Evolutionary conservation across 2,888 invertebrate genomes (phyloP).

Genomic region (Gymnoscelis rufifasciata): DNA sequence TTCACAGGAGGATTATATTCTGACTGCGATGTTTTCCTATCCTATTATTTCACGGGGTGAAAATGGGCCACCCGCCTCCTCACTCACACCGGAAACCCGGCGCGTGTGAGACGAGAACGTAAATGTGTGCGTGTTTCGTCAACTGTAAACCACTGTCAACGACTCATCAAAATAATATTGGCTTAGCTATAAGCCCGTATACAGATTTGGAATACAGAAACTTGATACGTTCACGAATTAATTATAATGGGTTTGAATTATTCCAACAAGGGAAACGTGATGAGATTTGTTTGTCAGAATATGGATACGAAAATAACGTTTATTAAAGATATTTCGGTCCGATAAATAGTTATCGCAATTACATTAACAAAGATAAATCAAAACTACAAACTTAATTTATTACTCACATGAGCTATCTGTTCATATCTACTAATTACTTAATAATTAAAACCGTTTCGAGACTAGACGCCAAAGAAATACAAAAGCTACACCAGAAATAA

Average conservation of each 20-base stretch:
- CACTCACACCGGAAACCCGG: conserved; percentile 56
- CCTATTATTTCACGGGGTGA: conserved; percentile 79
- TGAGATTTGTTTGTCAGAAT: conserved; percentile 11
- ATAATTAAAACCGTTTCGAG: conserved; percentile 56
- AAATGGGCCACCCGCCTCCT: conserved; percentile 75
- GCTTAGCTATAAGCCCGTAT: conserved; percentile 64
- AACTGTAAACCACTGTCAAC: conserved; percentile 77
- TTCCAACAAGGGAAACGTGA: conserved; percentile 26
- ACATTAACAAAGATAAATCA: neutral
- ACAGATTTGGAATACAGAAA: conserved; percentile 57
- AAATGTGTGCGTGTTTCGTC: conserved; percentile 69
- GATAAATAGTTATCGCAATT: too few species aligned
- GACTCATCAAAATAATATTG: conserved; percentile 78
- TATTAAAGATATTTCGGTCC: too few species aligned
- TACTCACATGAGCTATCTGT: conserved; percentile 19
- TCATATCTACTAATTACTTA: conserved; percentile 38
- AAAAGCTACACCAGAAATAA: conserved; percentile 18
- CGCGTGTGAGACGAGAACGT: conserved; percentile 36
- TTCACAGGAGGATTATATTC: conserved; percentile 77
- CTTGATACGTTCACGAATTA: conserved; percentile 65
- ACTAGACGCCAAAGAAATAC: conserved; percentile 35
- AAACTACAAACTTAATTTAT: neutral
- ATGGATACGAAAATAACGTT: neutral
- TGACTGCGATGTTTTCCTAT: conserved; percentile 78
- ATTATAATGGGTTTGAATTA: conserved; percentile 39